These are phyloP conservation scores for Parasteatoda lunata DNA, from an alignment of 2,888 invertebrate species.

Conservation along the genomic window DNA sequence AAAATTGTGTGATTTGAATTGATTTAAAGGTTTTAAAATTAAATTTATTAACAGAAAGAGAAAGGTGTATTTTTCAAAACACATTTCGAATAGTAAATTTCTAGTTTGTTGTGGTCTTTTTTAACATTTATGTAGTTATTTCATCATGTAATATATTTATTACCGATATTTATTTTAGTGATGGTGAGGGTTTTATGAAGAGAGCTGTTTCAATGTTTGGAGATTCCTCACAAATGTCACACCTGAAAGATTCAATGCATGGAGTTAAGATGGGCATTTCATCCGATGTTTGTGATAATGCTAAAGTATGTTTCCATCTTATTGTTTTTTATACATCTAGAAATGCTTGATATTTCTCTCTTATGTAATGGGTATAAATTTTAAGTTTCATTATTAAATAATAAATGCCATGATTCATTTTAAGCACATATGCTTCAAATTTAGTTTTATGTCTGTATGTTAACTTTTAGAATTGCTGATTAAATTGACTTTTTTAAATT, in stretches of 20 bases:
- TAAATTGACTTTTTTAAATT: background rate
- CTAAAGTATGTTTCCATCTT: slow-evolving; percentile 76
- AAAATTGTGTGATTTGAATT: too few species aligned
- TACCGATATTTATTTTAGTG: slow-evolving; percentile 6
- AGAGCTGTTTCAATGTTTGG: slow-evolving; percentile 36
- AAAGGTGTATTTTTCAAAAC: too few species aligned
- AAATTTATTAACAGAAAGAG: too few species aligned
- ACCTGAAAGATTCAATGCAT: slow-evolving; percentile 69
- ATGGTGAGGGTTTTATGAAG: slow-evolving; percentile 54
- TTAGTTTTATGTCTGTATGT: background rate
- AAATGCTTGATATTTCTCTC: background rate
- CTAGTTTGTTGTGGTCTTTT: too few species aligned
- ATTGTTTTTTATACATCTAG: background rate
- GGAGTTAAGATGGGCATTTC: slow-evolving; percentile 78
- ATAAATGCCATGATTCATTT: background rate
- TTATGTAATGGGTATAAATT: background rate
- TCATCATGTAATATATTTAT: background rate
- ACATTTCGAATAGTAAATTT: too few species aligned
- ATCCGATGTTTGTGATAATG: slow-evolving; percentile 80
- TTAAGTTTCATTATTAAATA: too few species aligned
- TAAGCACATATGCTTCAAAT: background rate
- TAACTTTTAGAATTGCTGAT: background rate
- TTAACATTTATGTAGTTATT: too few species aligned
- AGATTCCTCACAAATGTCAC: slow-evolving; percentile 33
- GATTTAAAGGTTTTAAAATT: too few species aligned